Percentiles rank a stretch among this genome's conserved stretches.
Conservation (phyloP, 1,140 invertebrate species). For the Diabrotica virgifera region DNA sequence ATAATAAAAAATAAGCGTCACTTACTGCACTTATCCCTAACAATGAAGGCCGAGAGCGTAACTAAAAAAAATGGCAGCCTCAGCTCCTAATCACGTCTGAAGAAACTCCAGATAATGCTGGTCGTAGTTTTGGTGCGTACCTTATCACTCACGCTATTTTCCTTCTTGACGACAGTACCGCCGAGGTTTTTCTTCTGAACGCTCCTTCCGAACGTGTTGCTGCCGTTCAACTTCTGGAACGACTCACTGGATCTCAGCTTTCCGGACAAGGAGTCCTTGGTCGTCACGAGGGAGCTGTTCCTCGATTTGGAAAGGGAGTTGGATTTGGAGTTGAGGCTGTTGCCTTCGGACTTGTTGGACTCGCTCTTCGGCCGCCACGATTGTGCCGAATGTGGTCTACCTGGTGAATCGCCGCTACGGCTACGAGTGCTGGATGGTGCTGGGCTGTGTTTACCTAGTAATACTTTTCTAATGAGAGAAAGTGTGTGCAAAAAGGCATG, state of each 20-base stretch:
- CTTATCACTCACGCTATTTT: constrained; percentile 49
- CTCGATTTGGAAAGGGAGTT: constrained; percentile 44
- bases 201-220: constrained; percentile 28
- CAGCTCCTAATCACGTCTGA: constrained; percentile 50
- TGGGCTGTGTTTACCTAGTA: constrained; percentile 46
- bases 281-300: constrained; percentile 48
- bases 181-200: constrained; percentile 29
- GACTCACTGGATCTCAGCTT: constrained; percentile 55
- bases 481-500: too few relatives aligned
- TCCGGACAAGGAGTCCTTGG: constrained; percentile 60
- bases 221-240: constrained; percentile 36
- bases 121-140: constrained; percentile 63
- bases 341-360: constrained; percentile 39
- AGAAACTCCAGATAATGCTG: constrained; percentile 62
- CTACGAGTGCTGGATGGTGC: constrained; percentile 50
- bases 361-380: constrained; percentile 46
- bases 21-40: constrained; percentile 40
- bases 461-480: not conserved
- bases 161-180: constrained; percentile 27
- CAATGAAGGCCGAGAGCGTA: constrained; percentile 25
- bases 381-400: constrained; percentile 52
- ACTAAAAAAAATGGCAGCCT: constrained; percentile 34
- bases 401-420: constrained; percentile 50
- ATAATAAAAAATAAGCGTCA: constrained; percentile 44
- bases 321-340: constrained; percentile 35